Conservation (phyloP, 1,140 invertebrate species). For the Bombus soroeensis region DNA sequence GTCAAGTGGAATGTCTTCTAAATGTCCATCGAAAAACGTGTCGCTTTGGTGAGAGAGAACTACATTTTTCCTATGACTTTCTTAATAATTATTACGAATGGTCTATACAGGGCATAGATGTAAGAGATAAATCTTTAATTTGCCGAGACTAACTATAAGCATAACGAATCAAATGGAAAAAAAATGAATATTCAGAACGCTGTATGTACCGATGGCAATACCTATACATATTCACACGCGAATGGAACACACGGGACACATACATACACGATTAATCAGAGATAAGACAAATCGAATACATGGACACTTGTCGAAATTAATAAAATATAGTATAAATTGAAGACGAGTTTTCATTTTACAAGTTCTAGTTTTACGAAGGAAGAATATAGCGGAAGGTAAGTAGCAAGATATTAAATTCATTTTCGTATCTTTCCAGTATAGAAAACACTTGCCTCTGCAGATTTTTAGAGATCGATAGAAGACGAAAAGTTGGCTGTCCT, state of each 20-base stretch:
- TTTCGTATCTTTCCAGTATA: background rate
- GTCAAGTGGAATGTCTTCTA: background rate
- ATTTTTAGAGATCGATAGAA: background rate
- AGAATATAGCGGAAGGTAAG: background rate
- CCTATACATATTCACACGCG: conserved; percentile 56
- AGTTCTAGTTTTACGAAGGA: background rate
- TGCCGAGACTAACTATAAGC: conserved; percentile 68
- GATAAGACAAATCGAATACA: conserved; percentile 60
- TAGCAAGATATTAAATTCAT: background rate
- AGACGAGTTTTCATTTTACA: background rate
- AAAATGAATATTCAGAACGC: conserved; percentile 55
- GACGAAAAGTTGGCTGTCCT: background rate
- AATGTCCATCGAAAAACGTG: conserved; percentile 5
- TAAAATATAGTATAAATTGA: conserved; percentile 78
- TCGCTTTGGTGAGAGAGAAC: conserved; percentile 46
- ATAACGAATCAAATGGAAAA: conserved; percentile 40
- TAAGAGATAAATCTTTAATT: conserved; percentile 76
- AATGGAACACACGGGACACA: conserved; percentile 32
- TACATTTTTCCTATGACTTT: conserved; percentile 77
- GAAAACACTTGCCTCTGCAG: background rate
- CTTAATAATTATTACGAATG: conserved; percentile 78
- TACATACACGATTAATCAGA: conserved; percentile 58
- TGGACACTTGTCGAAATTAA: conserved; percentile 78
- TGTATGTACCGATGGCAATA: conserved; percentile 71
- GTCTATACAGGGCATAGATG: conserved; percentile 82